phyloP scores from a whole-genome alignment of 2,113 vertebrate genomes.

The Donacobius atricapilla region DNA sequence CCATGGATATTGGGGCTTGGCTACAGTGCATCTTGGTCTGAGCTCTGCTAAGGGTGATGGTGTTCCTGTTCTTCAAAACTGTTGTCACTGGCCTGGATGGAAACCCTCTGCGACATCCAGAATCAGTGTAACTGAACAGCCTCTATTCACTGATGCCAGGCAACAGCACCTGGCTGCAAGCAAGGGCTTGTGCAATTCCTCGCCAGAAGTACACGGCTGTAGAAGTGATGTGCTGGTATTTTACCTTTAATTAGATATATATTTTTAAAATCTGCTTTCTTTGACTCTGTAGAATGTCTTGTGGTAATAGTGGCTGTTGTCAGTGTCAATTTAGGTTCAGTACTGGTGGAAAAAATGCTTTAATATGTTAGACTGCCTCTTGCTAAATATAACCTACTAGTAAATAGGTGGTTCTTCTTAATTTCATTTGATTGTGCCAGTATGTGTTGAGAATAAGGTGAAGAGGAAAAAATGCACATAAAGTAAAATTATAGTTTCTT shows the following conservation, averaged over 20 bases:
- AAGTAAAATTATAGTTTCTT: neutral
- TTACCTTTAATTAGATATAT: neutral
- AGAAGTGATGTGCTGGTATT: neutral
- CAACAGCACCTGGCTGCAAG: neutral
- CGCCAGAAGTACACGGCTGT: neutral
- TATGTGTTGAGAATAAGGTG: neutral
- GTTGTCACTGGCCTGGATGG: neutral
- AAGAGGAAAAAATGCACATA: neutral
- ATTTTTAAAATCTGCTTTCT: neutral
- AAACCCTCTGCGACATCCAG: neutral
- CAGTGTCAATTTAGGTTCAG: constrained; percentile 26
- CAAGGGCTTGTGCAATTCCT: neutral
- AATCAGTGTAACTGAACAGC: neutral
- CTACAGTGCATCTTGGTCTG: neutral
- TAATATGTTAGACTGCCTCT: neutral
- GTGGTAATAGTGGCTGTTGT: constrained; percentile 29
- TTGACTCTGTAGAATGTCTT: neutral
- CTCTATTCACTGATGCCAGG: neutral
- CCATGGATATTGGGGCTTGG: neutral
- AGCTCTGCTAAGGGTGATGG: neutral
- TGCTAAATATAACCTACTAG: constrained; percentile 9
- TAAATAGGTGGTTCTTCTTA: neutral
- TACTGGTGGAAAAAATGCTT: constrained; percentile 6
- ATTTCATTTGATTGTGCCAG: neutral
- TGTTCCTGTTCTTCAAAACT: neutral